Evolutionary conservation across 2,888 invertebrate genomes (phyloP).

Genomic region (Pardosa pseudoannulata): DNA sequence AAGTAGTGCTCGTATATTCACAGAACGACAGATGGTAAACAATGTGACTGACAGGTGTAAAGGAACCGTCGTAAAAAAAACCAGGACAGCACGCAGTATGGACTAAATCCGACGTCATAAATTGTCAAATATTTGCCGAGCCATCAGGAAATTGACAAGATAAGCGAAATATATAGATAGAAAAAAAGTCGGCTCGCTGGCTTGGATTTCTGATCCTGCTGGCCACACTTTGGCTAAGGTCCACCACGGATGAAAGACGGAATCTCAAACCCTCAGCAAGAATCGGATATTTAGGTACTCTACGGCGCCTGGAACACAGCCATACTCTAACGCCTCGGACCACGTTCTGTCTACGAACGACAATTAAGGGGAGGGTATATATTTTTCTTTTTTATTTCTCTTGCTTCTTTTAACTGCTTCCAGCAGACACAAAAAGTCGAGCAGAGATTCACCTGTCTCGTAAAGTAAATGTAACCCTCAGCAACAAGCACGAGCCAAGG

Average conservation of each 20-base stretch:
- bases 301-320: conserved; percentile 64
- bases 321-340: conserved; percentile 61
- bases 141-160: conserved; percentile 29
- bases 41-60: not conserved
- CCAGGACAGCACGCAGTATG: conserved; percentile 29
- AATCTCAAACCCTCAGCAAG: conserved; percentile 63
- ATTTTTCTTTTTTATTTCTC: not conserved
- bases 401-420: not conserved
- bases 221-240: conserved; percentile 54
- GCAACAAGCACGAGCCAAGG: not conserved
- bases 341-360: conserved; percentile 33
- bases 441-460: not conserved
- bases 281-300: conserved; percentile 64
- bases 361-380: not conserved
- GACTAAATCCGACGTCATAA: conserved; percentile 54
- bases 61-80: conserved; percentile 1
- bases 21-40: no score
- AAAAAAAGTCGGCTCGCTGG: not conserved
- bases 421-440: not conserved
- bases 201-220: conserved; percentile 31
- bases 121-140: conserved; percentile 67
- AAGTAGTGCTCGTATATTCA: no score
- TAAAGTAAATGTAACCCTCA: not conserved
- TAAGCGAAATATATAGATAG: conserved; percentile 13
- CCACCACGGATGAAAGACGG: conserved; percentile 52